Evolutionary conservation across 2,888 invertebrate species (phyloP), one percentile per base, ranked within the genome.

Genomic region (Galeruca laticollis): DNA sequence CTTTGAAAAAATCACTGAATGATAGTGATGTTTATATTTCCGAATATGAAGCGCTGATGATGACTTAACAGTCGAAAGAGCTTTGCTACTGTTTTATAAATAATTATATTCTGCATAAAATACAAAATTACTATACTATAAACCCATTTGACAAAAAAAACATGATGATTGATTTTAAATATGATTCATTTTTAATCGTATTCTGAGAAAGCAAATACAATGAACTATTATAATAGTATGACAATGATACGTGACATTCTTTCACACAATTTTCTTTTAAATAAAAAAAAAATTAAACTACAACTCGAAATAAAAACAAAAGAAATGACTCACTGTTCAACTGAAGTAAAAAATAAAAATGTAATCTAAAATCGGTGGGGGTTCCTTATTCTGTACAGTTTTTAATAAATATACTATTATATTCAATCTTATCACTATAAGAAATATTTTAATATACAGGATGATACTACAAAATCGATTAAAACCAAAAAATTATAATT

Each of bases 271-370:
- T 66, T 62, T 65, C 64, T 51, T 69, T 61, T 59, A 59, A 69
- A 72, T 52, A 68, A 71, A 63, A 66, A 56, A 68, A 70, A 57
- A 62, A 37, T 68, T 68, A 73, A 70, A 73, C 61, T 68, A 78
- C 69, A 71, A 72, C 73, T 77, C 76, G 75, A 71, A 75, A 77
- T 71, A 70, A 76, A 74, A 71, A 61, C 66, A 73, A 76, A 67
- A 67, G 79, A 78, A 77, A 72, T 71, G 79, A 82, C 82, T 82
- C 81, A 82, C 82, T 81, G 81, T 82, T 80, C 77, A 79, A 81
- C 79, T 78, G 78, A 60, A 66, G 77, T 56, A 26, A 40, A 40
- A 69, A 73, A 74, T 73, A 69, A 70, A 73, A 76, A 76, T 75
- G 75, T 76, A 76, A 73, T 72, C 66, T 65, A 73, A 70, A 75